Percentiles rank a stretch among this genome's conserved stretches.
phyloP scores from a whole-genome alignment of 2,113 vertebrate genomes.

The Illadopsis cleaveri region DNA sequence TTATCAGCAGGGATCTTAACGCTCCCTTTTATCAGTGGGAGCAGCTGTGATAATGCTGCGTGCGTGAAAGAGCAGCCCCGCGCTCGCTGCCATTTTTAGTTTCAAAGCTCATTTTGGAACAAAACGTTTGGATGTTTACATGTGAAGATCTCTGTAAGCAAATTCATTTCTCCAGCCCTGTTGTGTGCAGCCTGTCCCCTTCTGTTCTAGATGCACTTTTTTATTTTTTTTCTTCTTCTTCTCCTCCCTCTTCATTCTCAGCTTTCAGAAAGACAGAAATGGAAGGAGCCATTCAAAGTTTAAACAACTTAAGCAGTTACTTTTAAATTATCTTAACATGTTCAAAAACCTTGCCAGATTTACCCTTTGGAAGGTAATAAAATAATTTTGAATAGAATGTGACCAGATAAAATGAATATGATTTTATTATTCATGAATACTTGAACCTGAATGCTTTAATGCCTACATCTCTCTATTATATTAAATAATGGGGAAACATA shows the following conservation, averaged over 20 bases:
- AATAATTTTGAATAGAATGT: constrained; percentile 67
- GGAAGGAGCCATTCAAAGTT: constrained; percentile 31
- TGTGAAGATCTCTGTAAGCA: neutral
- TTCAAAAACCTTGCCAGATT: constrained; percentile 37
- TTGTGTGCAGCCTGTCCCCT: neutral
- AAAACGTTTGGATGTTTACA: neutral
- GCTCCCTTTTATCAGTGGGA: neutral
- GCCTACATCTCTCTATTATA: constrained; percentile 38
- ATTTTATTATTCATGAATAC: constrained; percentile 68
- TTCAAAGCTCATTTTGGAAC: neutral
- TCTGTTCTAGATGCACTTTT: neutral
- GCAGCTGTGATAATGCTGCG: neutral
- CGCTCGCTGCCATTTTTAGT: neutral
- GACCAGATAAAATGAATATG: constrained; percentile 59
- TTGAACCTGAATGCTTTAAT: constrained; percentile 63
- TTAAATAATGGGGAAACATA: constrained; percentile 58
- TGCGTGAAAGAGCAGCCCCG: neutral
- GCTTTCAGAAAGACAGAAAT: neutral
- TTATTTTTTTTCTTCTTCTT: neutral
- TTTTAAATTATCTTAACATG: constrained; percentile 47
- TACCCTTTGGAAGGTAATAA: constrained; percentile 51
- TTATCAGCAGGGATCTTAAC: neutral
- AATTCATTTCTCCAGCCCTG: neutral
- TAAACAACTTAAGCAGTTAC: constrained; percentile 43
- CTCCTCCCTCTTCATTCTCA: neutral